Conservation (phyloP, 2,797 vertebrate genomes). For the Pseudochirops corinnae region DNA sequence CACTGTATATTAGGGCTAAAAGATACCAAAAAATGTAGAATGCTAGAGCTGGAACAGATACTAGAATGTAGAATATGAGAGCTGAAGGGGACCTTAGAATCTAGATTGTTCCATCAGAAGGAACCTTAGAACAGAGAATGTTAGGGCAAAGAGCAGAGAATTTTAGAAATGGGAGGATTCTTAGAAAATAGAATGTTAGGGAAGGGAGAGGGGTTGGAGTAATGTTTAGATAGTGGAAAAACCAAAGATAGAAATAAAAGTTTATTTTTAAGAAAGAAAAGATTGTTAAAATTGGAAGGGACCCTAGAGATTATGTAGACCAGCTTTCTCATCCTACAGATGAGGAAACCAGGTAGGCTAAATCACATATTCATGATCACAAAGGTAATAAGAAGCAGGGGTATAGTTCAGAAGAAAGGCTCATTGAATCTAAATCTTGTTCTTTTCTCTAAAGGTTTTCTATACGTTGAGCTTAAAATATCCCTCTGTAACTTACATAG, state of each 20-base stretch:
- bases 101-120: background rate
- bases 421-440: background rate
- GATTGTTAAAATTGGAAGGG: background rate
- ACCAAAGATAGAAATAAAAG: background rate
- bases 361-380: background rate
- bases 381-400: background rate
- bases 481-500: background rate
- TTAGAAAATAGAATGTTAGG: background rate
- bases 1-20: background rate
- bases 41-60: background rate
- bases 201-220: background rate
- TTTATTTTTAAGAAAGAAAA: background rate
- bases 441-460: background rate
- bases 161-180: background rate
- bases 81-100: background rate
- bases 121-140: background rate
- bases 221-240: background rate
- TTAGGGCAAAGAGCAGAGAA: background rate
- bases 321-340: background rate
- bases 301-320: background rate
- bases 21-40: background rate
- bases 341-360: background rate
- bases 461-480: background rate
- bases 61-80: background rate
- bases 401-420: background rate